A percentile compares a stretch with the other conserved stretches of the same genome.
Evolutionary conservation across 2,113 vertebrate genomes (phyloP).

Genomic region (human): GRCh38 chr3:150630501-150631000

Average conservation of each 20-base stretch:
- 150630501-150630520: not conserved
- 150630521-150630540: not conserved
- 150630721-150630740: not conserved
- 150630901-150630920: not conserved
- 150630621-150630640: not conserved
- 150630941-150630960: not conserved
- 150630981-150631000: too few species aligned
- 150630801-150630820: not conserved
- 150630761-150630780: not conserved
- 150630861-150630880: not conserved
- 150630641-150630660: not conserved
- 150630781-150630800: not conserved
- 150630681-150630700: not conserved
- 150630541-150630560: not conserved
- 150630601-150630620: not conserved
- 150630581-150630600: not conserved
- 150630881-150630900: not conserved
- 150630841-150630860: conserved; percentile 16
- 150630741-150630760: not conserved
- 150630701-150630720: not conserved
- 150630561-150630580: not conserved
- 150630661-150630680: not conserved
- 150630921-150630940: not conserved
- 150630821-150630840: not conserved
- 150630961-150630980: too few species aligned